Evolutionary conservation across 2,113 vertebrate genomes (phyloP).

Genomic region (Pseudopipra pipra): DNA sequence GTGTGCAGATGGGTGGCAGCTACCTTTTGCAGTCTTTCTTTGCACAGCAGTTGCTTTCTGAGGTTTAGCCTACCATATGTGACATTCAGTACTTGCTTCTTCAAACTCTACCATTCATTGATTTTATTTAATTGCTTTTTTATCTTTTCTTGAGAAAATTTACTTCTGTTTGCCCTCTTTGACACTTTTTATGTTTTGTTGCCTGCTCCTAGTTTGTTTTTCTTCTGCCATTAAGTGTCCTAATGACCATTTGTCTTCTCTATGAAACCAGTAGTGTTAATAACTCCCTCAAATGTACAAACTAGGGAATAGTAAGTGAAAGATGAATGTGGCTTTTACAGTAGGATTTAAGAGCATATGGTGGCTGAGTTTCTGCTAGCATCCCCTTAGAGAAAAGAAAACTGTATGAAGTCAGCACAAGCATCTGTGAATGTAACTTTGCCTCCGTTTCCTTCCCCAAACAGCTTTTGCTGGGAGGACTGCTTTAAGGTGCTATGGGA

Average conservation of each 20-base stretch:
- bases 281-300: neutral
- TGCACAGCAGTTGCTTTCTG: neutral
- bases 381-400: neutral
- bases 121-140: neutral
- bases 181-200: neutral
- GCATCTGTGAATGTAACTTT: neutral
- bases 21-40: neutral
- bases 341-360: neutral
- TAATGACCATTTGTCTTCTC: neutral
- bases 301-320: neutral
- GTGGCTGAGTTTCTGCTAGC: neutral
- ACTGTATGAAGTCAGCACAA: neutral
- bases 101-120: neutral
- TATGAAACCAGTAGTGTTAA: neutral
- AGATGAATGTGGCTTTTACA: neutral
- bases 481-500: neutral
- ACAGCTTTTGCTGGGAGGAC: neutral
- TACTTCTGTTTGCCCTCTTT: neutral
- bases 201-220: neutral
- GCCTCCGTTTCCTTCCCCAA: neutral
- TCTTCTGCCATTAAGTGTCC: neutral
- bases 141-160: neutral
- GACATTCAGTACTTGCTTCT: neutral
- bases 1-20: neutral
- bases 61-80: neutral